Percentiles rank a stretch among this genome's conserved stretches.
Conservation (phyloP, 2,888 invertebrate species). For the Temnothorax ravouxi region DNA sequence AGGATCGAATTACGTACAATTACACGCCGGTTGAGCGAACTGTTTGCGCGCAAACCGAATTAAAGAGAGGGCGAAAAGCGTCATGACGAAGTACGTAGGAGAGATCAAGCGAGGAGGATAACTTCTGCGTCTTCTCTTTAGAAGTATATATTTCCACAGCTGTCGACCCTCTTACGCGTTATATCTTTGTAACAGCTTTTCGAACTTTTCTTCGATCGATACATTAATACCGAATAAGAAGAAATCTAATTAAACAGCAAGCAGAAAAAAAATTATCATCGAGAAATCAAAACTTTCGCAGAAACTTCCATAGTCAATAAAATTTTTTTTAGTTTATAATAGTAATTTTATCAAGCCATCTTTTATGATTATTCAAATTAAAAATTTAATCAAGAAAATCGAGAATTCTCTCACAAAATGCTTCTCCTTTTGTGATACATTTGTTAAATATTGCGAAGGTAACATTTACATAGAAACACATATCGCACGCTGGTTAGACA, state of each 20-base stretch:
- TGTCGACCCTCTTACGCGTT: not conserved
- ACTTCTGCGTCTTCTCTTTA: conserved; percentile 42
- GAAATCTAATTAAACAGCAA: conserved; percentile 1
- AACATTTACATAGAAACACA: not conserved
- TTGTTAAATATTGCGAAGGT: not conserved
- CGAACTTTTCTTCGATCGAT: not conserved
- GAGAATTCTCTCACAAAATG: not conserved
- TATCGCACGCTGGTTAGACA: not conserved
- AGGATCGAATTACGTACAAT: conserved; percentile 82
- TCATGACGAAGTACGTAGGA: not conserved
- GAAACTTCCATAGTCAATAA: not conserved
- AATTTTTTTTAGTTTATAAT: not conserved
- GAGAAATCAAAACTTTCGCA: not conserved
- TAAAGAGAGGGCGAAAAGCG: conserved; percentile 56
- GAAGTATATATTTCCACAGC: not conserved
- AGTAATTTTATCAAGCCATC: not conserved
- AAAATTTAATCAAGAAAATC: not conserved
- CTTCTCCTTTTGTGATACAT: not conserved
- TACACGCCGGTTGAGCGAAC: conserved; percentile 79
- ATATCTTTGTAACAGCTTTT: not conserved
- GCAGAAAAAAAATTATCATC: not conserved
- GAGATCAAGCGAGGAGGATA: conserved; percentile 18
- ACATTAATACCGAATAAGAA: not conserved
- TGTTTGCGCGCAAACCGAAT: conserved; percentile 78
- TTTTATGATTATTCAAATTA: not conserved